phyloP scores from a whole-genome alignment of 2,888 invertebrate genomes.

The Poecilobothrus nobilitatus region DNA sequence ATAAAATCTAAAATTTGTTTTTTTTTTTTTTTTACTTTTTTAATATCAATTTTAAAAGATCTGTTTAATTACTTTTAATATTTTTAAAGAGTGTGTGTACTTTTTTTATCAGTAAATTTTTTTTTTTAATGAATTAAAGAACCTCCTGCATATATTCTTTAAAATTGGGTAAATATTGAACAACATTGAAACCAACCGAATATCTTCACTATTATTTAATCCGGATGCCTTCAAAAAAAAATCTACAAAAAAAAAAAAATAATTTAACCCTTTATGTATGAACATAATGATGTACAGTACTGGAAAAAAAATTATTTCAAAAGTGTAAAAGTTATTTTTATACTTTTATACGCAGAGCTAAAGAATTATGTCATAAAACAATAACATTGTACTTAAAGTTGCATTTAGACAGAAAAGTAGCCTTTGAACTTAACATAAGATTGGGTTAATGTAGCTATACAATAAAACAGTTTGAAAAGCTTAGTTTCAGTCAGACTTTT shows the following conservation, averaged over 20 bases:
- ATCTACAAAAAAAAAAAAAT: neutral
- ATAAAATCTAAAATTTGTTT: too few species aligned
- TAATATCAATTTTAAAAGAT: neutral
- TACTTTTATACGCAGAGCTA: too few species aligned
- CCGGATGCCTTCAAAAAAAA: neutral
- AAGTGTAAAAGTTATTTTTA: too few species aligned
- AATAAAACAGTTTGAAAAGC: too few species aligned
- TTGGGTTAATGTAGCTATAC: too few species aligned
- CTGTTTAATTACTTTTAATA: constrained; percentile 2
- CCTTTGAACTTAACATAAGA: too few species aligned
- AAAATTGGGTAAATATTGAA: neutral
- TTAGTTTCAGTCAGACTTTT: too few species aligned
- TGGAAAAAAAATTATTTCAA: too few species aligned
- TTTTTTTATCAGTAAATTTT: too few species aligned
- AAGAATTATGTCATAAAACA: too few species aligned
- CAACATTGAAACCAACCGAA: neutral
- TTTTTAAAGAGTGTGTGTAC: neutral
- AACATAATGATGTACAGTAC: neutral
- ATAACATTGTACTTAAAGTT: too few species aligned
- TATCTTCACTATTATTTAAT: neutral
- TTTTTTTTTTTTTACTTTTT: neutral
- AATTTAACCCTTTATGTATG: neutral
- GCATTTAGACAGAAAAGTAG: too few species aligned
- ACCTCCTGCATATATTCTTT: neutral
- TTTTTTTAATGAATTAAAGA: neutral